Conservation (phyloP, 2,113 vertebrate species). For the Centrocercus urophasianus region DNA sequence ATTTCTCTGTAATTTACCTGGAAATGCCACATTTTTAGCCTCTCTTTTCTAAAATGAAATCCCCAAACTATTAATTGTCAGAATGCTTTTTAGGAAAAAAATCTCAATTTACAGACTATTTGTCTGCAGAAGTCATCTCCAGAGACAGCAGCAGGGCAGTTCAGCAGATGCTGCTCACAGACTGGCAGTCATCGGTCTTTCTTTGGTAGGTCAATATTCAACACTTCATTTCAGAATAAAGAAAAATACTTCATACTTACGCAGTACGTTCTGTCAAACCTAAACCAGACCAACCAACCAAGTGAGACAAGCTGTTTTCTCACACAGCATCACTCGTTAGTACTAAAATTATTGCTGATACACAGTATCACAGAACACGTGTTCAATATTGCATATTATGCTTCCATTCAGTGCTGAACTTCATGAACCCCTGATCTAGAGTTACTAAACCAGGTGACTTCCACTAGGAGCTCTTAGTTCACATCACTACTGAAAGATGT, state of each 20-base stretch:
- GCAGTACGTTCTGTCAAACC: background rate
- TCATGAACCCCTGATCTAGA: background rate
- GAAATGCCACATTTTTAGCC: background rate
- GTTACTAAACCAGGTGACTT: background rate
- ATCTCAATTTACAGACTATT: background rate
- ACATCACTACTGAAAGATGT: background rate
- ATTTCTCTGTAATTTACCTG: background rate
- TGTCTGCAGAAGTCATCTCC: background rate
- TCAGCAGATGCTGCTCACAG: background rate
- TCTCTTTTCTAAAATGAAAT: background rate
- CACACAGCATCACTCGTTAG: background rate
- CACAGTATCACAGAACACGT: background rate
- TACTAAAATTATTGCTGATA: background rate
- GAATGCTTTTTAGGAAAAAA: background rate
- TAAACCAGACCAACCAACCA: background rate
- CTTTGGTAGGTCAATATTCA: background rate
- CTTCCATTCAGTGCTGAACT: background rate
- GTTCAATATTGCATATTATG: background rate
- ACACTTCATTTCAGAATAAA: background rate
- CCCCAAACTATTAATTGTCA: background rate
- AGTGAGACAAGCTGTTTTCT: background rate
- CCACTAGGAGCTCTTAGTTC: background rate
- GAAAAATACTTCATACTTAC: background rate
- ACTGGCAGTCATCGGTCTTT: background rate
- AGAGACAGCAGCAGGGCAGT: background rate